Conservation (phyloP, 2,888 invertebrate species). For the Malacosoma neustria region DNA sequence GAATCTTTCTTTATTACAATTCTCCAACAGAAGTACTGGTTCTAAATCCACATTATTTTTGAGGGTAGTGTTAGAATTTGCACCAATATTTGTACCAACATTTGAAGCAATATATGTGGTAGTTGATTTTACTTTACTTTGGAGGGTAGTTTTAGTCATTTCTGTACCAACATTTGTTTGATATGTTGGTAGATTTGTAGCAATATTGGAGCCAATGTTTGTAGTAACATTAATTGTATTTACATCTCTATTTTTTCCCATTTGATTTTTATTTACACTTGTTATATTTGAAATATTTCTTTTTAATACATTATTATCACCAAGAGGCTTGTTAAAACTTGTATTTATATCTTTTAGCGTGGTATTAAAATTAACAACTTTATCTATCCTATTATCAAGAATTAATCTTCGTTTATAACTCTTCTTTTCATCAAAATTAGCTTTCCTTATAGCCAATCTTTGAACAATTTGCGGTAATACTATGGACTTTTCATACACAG, state of each 20-base stretch:
- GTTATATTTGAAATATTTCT: no score
- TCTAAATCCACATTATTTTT: slow-evolving; percentile 5
- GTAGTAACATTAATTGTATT: no score
- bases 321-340: no score
- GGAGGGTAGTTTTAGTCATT: neutral
- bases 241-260: no score
- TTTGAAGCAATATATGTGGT: neutral
- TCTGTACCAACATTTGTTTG: neutral
- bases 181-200: neutral
- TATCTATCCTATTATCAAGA: no score
- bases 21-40: slow-evolving; percentile 19
- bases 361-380: no score
- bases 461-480: slow-evolving; percentile 28
- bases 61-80: neutral
- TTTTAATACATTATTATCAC: no score
- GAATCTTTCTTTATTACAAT: slow-evolving; percentile 28
- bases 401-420: slow-evolving; percentile 11
- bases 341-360: no score
- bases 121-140: neutral
- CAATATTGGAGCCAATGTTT: no score
- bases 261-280: no score
- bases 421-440: slow-evolving; percentile 7
- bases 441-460: slow-evolving; percentile 17
- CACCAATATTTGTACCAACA: neutral
- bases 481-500: slow-evolving; percentile 26